Base-by-base conservation (phyloP, 2,113 vertebrate genomes). In the Protobothrops flavoviridis region DNA sequence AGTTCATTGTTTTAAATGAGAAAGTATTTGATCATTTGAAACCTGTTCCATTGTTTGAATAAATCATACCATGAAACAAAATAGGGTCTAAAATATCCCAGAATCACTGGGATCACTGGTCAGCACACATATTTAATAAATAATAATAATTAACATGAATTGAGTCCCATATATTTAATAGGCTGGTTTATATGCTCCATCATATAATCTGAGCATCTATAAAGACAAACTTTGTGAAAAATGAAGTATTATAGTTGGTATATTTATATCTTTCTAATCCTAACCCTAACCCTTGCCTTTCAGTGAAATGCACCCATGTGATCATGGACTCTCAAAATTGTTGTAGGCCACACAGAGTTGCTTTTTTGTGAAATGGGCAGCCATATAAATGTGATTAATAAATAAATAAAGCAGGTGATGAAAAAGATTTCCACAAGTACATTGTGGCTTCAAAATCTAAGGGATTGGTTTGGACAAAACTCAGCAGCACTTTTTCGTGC, bases 371-470 rank as follows among this genome's bases (percentile, higher is more conserved):
- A 45, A 45, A 45, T 45, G 45, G 45, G 45, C 4, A 5, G 45
- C 45, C 45, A 45, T 45, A 45, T 45, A 45, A 45, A 45, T 45
- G 45, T 45, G 45, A 45, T 45, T 45, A 45, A 45, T 45, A 45
- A 45, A 45, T 45, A 45, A 45, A 45, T 11, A 3, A 59, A 4
- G 8, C 88, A 56, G 15, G 43, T 64, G 59, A 93, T 8, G 81
- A 92, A 90, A 33, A 92, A 69, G 33, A 43, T 92, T 95, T 94
- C 13, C 0, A 93, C 45, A 94, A 95, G 59, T 64, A 87, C 43
- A 45, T 45, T 45, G 43, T 45, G 43, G 3, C 43, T 45, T 45
- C 43, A 45, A 45, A 45, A 45, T 45, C 43, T 45, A 45, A 45
- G 43, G 43, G 43, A 45, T 45, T 45, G 3, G 43, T 45, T 45